Evolutionary conservation across 1,140 invertebrate genomes (phyloP).

Genomic region (Caenorhabditis brenneri): DNA sequence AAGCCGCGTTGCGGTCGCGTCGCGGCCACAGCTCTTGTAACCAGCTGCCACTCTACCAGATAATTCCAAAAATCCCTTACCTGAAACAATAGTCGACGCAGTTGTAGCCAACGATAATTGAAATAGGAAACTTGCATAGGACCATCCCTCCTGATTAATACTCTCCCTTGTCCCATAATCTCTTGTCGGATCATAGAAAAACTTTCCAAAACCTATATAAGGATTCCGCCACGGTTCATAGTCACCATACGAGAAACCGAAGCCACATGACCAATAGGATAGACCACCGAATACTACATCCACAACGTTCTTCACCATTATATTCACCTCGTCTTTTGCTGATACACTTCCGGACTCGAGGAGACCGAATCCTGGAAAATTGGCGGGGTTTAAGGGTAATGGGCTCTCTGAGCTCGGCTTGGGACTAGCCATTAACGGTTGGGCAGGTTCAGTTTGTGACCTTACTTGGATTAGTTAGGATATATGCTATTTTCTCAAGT

Average conservation of each 20-base stretch:
- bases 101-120: slow-evolving; percentile 88
- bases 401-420: too few species aligned
- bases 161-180: slow-evolving; percentile 34
- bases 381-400: too few species aligned
- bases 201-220: slow-evolving; percentile 76
- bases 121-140: slow-evolving; percentile 69
- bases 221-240: slow-evolving; percentile 75
- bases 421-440: too few species aligned
- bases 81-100: slow-evolving; percentile 87
- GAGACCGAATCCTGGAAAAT: slow-evolving; percentile 84
- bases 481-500: too few species aligned
- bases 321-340: slow-evolving; percentile 89
- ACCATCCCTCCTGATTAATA: slow-evolving; percentile 62
- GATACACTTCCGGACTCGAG: slow-evolving; percentile 88
- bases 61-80: too few species aligned
- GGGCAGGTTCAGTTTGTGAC: too few species aligned
- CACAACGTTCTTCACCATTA: slow-evolving; percentile 92
- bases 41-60: too few species aligned
- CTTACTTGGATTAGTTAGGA: too few species aligned
- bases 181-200: slow-evolving; percentile 72
- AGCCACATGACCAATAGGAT: slow-evolving; percentile 92
- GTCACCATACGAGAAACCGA: slow-evolving; percentile 84
- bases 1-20: too few species aligned
- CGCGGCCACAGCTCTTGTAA: too few species aligned
- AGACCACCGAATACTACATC: slow-evolving; percentile 86